These are phyloP conservation scores for Dynastes tityus DNA, from an alignment of 2,888 invertebrate genomes.

Conservation along the genomic window DNA sequence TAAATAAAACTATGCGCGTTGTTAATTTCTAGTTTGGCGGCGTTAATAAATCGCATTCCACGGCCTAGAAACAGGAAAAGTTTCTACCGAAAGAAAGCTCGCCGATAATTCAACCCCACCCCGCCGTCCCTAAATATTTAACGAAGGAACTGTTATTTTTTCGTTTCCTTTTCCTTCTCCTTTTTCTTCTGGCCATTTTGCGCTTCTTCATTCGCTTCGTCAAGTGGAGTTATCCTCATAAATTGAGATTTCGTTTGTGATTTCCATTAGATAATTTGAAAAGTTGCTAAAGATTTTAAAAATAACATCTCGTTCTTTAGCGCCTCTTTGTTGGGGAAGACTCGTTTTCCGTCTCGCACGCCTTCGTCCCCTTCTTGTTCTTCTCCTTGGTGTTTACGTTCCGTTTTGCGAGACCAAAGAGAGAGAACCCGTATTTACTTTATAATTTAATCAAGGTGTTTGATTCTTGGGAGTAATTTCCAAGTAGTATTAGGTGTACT, in stretches of 20 bases:
- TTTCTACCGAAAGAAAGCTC: slow-evolving; percentile 15
- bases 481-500: neutral
- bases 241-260: slow-evolving; percentile 53
- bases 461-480: slow-evolving; percentile 36
- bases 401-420: slow-evolving; percentile 11
- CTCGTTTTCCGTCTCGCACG: neutral
- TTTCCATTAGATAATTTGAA: slow-evolving; percentile 54
- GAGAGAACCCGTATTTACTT: slow-evolving; percentile 42
- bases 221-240: slow-evolving; percentile 47
- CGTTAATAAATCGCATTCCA: slow-evolving; percentile 20
- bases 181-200: neutral
- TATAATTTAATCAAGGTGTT: slow-evolving; percentile 49
- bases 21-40: slow-evolving; percentile 2
- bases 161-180: slow-evolving; percentile 8
- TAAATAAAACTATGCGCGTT: slow-evolving; percentile 1
- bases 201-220: slow-evolving; percentile 23
- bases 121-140: slow-evolving; percentile 49
- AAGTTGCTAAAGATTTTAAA: slow-evolving; percentile 50
- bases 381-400: slow-evolving; percentile 12
- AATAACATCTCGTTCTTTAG: slow-evolving; percentile 45
- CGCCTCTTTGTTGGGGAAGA: neutral
- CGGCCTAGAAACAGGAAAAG: no score
- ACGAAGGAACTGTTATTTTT: slow-evolving; percentile 48
- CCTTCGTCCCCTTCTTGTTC: neutral
- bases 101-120: slow-evolving; percentile 38